phyloP scores from a whole-genome alignment of 2,888 invertebrate genomes.

The Dicranocentrus wangi region DNA sequence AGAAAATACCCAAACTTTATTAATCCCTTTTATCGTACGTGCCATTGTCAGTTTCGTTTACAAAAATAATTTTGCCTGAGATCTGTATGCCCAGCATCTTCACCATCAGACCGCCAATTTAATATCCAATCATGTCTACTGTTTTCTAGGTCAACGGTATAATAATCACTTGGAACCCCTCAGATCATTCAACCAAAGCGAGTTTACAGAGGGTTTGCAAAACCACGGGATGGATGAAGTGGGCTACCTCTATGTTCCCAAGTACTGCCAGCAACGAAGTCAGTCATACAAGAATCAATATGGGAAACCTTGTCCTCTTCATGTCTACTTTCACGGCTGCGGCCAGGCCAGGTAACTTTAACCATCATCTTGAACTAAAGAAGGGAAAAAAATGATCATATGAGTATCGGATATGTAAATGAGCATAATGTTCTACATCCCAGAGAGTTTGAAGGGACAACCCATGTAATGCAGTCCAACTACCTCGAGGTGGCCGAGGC shows the following conservation, averaged over 20 bases:
- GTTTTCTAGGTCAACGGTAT: slow-evolving; percentile 9
- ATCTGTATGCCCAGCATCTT: too few relatives aligned
- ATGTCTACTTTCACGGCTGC: slow-evolving; percentile 69
- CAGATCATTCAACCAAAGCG: slow-evolving; percentile 64
- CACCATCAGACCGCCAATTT: too few relatives aligned
- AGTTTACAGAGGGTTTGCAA: slow-evolving; percentile 46
- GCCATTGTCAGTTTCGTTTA: too few relatives aligned
- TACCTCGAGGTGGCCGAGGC: slow-evolving; percentile 65
- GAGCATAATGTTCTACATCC: neutral
- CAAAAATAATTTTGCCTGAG: too few relatives aligned
- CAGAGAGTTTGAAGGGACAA: slow-evolving; percentile 60
- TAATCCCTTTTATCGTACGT: slow-evolving; percentile 52
- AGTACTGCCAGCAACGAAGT: slow-evolving; percentile 17
- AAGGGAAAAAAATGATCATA: neutral
- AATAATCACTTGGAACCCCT: slow-evolving; percentile 38
- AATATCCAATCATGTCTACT: too few relatives aligned
- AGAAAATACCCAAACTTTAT: neutral
- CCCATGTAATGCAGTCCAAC: slow-evolving; percentile 58
- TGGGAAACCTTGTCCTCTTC: slow-evolving; percentile 55
- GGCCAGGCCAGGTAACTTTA: slow-evolving; percentile 56
- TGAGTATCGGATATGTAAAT: neutral
- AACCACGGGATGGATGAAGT: slow-evolving; percentile 48
- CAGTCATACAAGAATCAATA: slow-evolving; percentile 1
- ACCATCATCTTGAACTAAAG: neutral
- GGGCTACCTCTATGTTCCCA: slow-evolving; percentile 66